Base-by-base conservation (phyloP, 1,140 invertebrate genomes). In the Geopemphigus sp. region DNA sequence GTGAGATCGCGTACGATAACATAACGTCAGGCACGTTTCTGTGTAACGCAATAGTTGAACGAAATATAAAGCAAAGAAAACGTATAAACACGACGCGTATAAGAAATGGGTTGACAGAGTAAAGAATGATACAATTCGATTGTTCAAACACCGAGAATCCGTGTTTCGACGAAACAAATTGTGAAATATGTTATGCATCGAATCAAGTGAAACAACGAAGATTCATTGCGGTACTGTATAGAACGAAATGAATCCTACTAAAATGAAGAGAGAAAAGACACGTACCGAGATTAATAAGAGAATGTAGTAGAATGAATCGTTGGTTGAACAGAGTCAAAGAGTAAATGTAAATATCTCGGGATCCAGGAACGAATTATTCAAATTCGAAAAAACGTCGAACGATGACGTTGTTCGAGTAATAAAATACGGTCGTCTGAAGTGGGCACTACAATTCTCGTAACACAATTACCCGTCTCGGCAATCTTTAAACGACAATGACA, bases 171-270 rank as follows among this genome's bases (percentile, higher is more conserved):
- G 22, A 8, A 50, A 68, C 66, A 47, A 50, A 68, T 68, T 24
- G 22, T 68, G 17, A 68, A 68, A 68, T 68, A 50, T 68, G 66
- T 50, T 50, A 68, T 24, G 66, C 45, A 68, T 50, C 39, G 66
- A 68, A 68, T 68, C 45, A 45, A 68, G 50, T 68, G 50, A 68
- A 50, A 68, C 47, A 68, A 68, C 66, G 66, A 50, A 68, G 45
- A 68, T 68, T 68, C 50, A 68, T 50, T 12, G 45, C 22, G 17
- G 14, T 47, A 1, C n/a, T 26, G 22, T 68, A 50, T 50, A 50
- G 22, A 11, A 50, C 15, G 3, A 50, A 68, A 68, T 50, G 12
- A 50, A 50, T 50, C 5, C 17, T 50, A 8, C 39, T 50, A 17
- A 22, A 50, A 50, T 50, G 50, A 50, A 50, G 22, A 8, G 14